Base-by-base conservation (phyloP, 2,113 vertebrate species). In the Heterochromis multidens region DNA sequence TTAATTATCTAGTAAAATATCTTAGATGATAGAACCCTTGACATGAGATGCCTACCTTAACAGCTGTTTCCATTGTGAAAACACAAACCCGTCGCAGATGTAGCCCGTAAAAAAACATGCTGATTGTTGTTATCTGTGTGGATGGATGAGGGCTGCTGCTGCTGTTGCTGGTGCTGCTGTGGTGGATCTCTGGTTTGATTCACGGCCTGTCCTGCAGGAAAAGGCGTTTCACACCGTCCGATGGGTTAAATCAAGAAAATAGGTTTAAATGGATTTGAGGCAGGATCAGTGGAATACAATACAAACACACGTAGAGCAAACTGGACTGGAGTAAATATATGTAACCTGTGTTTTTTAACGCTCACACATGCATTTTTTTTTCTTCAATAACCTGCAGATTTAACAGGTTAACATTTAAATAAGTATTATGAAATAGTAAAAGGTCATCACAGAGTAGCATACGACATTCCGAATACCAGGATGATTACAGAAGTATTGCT, bases 1-100 rank as follows among this genome's bases (percentile, higher is more conserved):
- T 74, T 11, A 63, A 70, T 77, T 54, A 27, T 12, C 11, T n/a
- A 52, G 7, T 3, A 19, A 23, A n/a, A 1, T 23, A 35, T 84
- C 77, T 80, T 1, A 77, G 11, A 79, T 80, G n/a, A 16, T 35
- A 31, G 56, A 62, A 10, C 86, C 87, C 77, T 52, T 88, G 77
- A 83, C 76, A 91, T 58, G 76, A 89, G 91, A 88, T 89, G 79
- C 76, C 82, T 78, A 2, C 56, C 57, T 58, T 46, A 72, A 81
- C 91, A 93, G 82, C 84, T 93, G 89, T 85, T 89, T 80, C 85
- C 87, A 85, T 59, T 60, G 84, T 81, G 70, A 79, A 93, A 90
- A 59, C 83, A 25, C 16, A 43, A 88, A 80, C 31, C 17, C 56
- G 3, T 58, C 12, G 9, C 6, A 31, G 40, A 65, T 65, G 79